Evolutionary conservation across 1,140 invertebrate genomes (phyloP), one percentile per base, ranked within the genome.

Genomic region (Anagrus nilaparvatae): DNA sequence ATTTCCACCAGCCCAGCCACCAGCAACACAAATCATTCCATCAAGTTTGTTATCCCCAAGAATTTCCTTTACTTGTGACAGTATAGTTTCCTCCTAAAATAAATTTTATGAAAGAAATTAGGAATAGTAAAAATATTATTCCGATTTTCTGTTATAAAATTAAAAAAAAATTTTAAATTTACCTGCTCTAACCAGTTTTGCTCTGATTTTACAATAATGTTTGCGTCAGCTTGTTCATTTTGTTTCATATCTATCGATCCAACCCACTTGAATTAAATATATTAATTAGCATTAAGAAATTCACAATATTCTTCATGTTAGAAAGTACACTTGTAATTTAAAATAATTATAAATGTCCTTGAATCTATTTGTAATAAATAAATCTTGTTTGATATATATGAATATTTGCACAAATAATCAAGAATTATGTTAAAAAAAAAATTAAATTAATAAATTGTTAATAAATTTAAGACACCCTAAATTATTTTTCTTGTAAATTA

Each of bases 11-110:
- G 94, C 92, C 96, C 96, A 99, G 29, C 97, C 97, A 40, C 95
- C 96, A 44, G 96, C 96, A 13, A 99, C 95, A 71, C 95, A 98
- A 51, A 99, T 84, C 32, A 99, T 78, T 21, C 90, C 95, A 74
- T 99, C 95, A 18, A 99, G 56, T 71, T 97, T 93, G 24, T 84
- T 66, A 34, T 76, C 78, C 53, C 76, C 73, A 19, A 88, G 60
- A 14, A 76, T 69, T 34, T 69, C 58, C 13, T 67, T 69, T 2
- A 87, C 65, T 58, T 81, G 71, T 30, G 64, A 58, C 3, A 86
- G 55, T 24, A 87, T 81, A 30, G 68, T 57, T 16, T 67, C 50
- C 64, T 87, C 83, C 72, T 77, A 41, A 13, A 49, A 40, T 47
- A 33, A 17, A 10, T 30, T 6, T 6, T 10, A 10, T 30, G 5